These are phyloP conservation scores for Columba janthina DNA, from an alignment of 2,113 vertebrate species.

Conservation along the genomic window DNA sequence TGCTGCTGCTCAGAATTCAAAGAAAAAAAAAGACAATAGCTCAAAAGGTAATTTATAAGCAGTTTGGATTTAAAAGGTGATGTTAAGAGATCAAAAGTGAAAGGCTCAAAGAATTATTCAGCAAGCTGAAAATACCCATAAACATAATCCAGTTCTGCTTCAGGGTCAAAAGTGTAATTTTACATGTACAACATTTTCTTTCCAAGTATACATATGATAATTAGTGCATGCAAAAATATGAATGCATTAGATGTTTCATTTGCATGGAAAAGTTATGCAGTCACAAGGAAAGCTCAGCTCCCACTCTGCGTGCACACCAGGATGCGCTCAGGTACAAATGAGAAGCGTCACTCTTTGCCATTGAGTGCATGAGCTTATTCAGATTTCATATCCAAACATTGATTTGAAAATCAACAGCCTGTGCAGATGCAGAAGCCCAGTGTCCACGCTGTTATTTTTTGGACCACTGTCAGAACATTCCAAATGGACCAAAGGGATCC, in stretches of 20 bases:
- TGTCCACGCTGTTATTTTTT: not conserved
- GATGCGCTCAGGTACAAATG: not conserved
- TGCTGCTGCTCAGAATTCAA: not conserved
- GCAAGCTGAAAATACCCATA: not conserved
- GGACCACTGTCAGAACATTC: not conserved
- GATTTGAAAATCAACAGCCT: not conserved
- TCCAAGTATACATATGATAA: not conserved
- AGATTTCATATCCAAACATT: not conserved
- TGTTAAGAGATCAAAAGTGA: not conserved
- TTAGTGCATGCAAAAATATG: not conserved
- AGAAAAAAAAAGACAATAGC: not conserved
- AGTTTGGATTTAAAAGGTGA: not conserved
- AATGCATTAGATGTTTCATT: not conserved
- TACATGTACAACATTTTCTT: not conserved
- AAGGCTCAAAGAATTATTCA: constrained; percentile 4
- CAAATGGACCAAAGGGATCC: not conserved
- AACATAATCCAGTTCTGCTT: not conserved
- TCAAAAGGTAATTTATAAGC: not conserved
- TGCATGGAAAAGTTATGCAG: not conserved
- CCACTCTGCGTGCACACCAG: not conserved
- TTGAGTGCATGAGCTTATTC: not conserved
- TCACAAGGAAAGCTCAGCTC: not conserved
- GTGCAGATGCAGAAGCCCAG: not conserved
- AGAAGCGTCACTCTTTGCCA: not conserved
- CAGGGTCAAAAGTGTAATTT: constrained; percentile 4